Base-by-base conservation (phyloP, 30 jellyfish, hydroid and myxozoan genomes). In the Aurelia aurita region DNA sequence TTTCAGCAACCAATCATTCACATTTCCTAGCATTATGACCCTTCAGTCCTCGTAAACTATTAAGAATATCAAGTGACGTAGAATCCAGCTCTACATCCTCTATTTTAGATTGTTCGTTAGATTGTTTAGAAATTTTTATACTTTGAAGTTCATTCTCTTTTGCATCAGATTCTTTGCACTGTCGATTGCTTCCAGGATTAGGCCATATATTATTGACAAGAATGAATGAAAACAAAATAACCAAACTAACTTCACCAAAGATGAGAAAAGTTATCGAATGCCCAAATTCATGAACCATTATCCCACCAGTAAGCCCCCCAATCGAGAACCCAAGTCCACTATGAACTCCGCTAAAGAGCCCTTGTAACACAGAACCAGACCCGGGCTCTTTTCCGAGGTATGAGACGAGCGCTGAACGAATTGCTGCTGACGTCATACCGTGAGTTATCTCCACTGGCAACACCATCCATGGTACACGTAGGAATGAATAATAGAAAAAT, bases 301-400 rank as follows among this genome's bases (percentile, higher is more conserved):
- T 78, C 5, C 98, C 98, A n/a, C 98, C 98, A 14, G 92, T 76
- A 29, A 92, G 86, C 20, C 98, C 98, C 39, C 98, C 98, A 14
- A 92, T 72, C 5, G 98, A 92, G 72, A 92, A 92, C 10, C 98
- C 98, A 16, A 92, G 96, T n/a, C 98, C 98, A 67, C 93, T 84
- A 46, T 92, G 98, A n/a, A 92, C 90, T 27, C 98, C 98, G 44
- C 79, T 86, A 77, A 92, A 86, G 7, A 92, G 73, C 7, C 98
- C 97, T 47, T 92, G 98, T 72, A 92, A 60, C 32, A 92, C 80
- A 5, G 88, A 53, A 0, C 97, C 96, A 21, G 96, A 73, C 35
- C 85, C 90, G 7, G 97, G 85, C 88, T 92, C 98, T 67, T 86
- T 85, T 20, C 98, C 93, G 49, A 92, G 88, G 54, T 92, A 92